Evolutionary conservation across 2,797 vertebrate species (phyloP), one percentile per base, ranked within the genome.

Genomic region (Hyperoplus lanceolatus): DNA sequence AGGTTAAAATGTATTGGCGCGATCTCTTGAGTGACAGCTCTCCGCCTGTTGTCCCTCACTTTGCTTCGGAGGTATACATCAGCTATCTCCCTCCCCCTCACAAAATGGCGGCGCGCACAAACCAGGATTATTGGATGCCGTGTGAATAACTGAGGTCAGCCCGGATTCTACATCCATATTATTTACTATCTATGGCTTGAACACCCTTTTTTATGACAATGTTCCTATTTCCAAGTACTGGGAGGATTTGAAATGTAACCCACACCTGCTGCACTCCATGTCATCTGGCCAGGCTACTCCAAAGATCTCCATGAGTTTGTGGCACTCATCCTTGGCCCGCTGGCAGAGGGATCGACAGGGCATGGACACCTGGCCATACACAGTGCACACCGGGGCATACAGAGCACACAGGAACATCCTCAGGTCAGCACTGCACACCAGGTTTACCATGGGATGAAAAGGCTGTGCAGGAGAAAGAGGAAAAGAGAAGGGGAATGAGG

Each of bases 371-470:
- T 94, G 96, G 16, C 97, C 97, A 0, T 98, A 99, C 73, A 96
- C 96, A 5, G 96, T 96, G 90, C 98, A 99, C 78, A 99, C 95
- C 0, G 98, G 98, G 0, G 97, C 96, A 0, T 98, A 98, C 21
- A 98, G 96, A 0, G 98, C 97, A 29, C 98, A 99, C 68, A 99
- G 95, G 91, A 99, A 99, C 1, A 97, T 96, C 4, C 96, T 94
- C 68, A 99, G 96, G 81, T 99, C 97, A 56, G 92, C 86, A 42
- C 97, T 98, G 87, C 98, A 99, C 79, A 96, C 96, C 91, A 99
- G 84, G 89, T 99, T 99, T 62, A 99, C 97, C 96, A 99, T 96
- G 1, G 98, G 97, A 87, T 99, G 97, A 90, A 99, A 99, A 0
- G 97, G 97, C 98, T 99, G 86, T 13, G 43, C 73, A 10, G 16